Percentiles rank a stretch among this genome's conserved stretches.
phyloP scores from a whole-genome alignment of 2,113 vertebrate species.

The Murina feae region DNA sequence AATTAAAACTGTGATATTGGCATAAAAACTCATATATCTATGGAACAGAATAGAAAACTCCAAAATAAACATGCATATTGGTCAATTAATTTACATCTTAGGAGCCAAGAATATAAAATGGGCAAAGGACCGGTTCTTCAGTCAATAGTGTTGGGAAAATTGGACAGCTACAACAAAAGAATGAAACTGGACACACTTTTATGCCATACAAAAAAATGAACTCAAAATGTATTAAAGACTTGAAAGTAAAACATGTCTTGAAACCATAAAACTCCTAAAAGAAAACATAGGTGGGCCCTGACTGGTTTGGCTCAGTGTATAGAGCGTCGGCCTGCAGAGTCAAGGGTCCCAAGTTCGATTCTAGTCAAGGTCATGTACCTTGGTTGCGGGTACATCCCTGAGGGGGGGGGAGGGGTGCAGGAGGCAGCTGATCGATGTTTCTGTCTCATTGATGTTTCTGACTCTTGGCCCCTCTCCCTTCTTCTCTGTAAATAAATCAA shows the following conservation, averaged over 20 bases:
- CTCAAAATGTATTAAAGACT: not conserved
- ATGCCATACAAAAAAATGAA: not conserved
- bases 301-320: too few species aligned
- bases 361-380: too few species aligned
- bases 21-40: not conserved
- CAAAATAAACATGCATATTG: not conserved
- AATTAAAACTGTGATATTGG: not conserved
- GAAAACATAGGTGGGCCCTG: not conserved
- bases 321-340: too few species aligned
- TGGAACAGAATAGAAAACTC: not conserved
- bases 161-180: not conserved
- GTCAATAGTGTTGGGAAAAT: not conserved
- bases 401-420: too few species aligned
- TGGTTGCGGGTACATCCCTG: too few species aligned
- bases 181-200: not conserved
- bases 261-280: not conserved
- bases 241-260: not conserved
- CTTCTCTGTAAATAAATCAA: too few species aligned
- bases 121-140: not conserved
- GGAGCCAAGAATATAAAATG: not conserved
- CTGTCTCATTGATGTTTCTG: too few species aligned
- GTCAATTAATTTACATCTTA: not conserved
- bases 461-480: too few species aligned
- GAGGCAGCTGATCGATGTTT: too few species aligned
- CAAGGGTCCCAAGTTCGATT: too few species aligned